Conservation (phyloP, 2,797 vertebrate genomes). For the Enteromius viviparus region DNA sequence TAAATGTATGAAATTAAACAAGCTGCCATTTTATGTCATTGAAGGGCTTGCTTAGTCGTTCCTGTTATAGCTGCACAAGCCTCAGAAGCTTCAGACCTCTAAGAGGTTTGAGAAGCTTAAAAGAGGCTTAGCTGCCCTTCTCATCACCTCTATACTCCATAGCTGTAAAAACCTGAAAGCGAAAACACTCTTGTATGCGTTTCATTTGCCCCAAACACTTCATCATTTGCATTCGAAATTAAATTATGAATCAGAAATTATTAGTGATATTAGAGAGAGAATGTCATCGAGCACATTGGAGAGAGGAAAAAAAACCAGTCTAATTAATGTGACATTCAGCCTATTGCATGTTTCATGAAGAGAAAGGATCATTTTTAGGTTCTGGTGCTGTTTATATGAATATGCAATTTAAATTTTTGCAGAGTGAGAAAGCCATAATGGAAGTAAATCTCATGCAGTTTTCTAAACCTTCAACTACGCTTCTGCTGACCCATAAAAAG, state of each 20-base stretch:
- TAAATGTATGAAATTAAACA: conserved; percentile 11
- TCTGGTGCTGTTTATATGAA: conserved; percentile 4
- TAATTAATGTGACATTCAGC: neutral
- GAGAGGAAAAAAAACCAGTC: neutral
- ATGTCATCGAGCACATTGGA: neutral
- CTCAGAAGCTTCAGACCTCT: conserved; percentile 70
- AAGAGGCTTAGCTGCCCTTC: conserved; percentile 76
- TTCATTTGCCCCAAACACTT: conserved; percentile 34
- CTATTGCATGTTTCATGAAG: neutral
- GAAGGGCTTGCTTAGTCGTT: conserved; percentile 63
- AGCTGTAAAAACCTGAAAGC: conserved; percentile 67
- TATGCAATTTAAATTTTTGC: neutral
- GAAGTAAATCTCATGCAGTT: neutral
- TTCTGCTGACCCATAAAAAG: conserved; percentile 15
- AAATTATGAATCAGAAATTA: conserved; percentile 8
- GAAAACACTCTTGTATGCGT: conserved; percentile 31
- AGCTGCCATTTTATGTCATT: conserved; percentile 67
- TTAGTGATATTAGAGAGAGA: conserved; percentile 1
- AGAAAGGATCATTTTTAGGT: neutral
- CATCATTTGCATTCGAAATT: conserved; percentile 17
- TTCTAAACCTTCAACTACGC: conserved; percentile 9
- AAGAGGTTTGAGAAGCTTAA: conserved; percentile 76
- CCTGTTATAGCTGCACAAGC: conserved; percentile 67
- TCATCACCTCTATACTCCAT: conserved; percentile 70
- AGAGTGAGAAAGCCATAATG: neutral